These are phyloP conservation scores for Perodicticus potto DNA, from an alignment of 2,797 vertebrate species.

Conservation along the genomic window DNA sequence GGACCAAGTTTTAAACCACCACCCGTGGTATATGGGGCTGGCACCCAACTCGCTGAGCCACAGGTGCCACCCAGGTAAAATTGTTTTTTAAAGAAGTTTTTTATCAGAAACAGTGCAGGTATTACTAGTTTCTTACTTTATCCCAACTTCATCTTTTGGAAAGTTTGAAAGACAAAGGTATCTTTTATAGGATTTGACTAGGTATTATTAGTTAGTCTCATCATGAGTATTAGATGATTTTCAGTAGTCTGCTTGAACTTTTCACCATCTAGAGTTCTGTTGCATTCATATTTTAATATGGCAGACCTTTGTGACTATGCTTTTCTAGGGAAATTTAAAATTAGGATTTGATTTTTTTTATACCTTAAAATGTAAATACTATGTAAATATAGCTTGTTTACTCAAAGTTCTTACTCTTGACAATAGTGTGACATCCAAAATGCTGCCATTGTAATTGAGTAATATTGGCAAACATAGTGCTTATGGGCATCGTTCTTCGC, in stretches of 20 bases:
- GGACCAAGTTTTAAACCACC: too few species aligned
- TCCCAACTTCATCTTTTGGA: background rate
- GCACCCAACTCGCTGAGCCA: too few species aligned
- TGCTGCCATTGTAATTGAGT: slow-evolving; percentile 41
- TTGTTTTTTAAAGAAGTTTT: background rate
- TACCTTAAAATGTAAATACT: slow-evolving; percentile 43
- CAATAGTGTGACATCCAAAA: slow-evolving; percentile 4
- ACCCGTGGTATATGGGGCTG: too few species aligned
- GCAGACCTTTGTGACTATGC: slow-evolving; percentile 4
- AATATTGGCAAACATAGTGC: background rate
- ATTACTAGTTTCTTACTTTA: slow-evolving; percentile 4
- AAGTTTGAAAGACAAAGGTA: slow-evolving; percentile 22
- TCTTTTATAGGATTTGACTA: slow-evolving; percentile 9
- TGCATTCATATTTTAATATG: slow-evolving; percentile 38
- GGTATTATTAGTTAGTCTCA: background rate
- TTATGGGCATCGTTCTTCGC: background rate
- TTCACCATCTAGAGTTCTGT: slow-evolving; percentile 16
- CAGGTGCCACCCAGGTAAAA: background rate
- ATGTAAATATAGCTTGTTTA: background rate
- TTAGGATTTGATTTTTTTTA: slow-evolving; percentile 19
- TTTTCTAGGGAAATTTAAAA: slow-evolving; percentile 62
- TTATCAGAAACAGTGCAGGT: background rate
- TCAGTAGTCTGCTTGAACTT: slow-evolving; percentile 53
- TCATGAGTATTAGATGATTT: slow-evolving; percentile 34
- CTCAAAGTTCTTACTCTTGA: background rate